Evolutionary conservation across 2,888 invertebrate genomes (phyloP).

Genomic region (Eilema depressum): DNA sequence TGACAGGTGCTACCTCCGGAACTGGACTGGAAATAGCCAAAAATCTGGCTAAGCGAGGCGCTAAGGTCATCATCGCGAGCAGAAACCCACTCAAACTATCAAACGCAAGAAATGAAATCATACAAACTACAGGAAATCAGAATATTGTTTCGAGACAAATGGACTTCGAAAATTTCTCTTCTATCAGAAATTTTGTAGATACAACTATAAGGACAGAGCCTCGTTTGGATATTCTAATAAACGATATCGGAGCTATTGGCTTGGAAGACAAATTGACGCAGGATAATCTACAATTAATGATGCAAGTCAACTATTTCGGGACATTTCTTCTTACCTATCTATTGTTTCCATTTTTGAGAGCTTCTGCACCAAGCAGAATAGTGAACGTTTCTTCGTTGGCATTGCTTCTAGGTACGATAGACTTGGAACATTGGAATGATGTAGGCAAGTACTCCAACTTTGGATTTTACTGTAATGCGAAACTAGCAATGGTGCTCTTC

Average conservation of each 20-base stretch:
- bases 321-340: slow-evolving; percentile 71
- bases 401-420: slow-evolving; percentile 89
- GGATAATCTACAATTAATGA: slow-evolving; percentile 88
- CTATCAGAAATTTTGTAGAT: slow-evolving; percentile 87
- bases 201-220: slow-evolving; percentile 81
- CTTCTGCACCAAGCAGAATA: slow-evolving; percentile 71
- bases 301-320: slow-evolving; percentile 86
- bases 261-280: slow-evolving; percentile 79
- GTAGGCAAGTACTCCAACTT: slow-evolving; percentile 88
- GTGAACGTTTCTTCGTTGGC: slow-evolving; percentile 82
- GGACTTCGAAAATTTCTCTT: slow-evolving; percentile 82
- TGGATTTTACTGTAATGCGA: slow-evolving; percentile 84
- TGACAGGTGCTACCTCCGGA: slow-evolving; percentile 75
- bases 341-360: slow-evolving; percentile 65
- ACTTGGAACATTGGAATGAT: slow-evolving; percentile 91
- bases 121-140: slow-evolving; percentile 56
- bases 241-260: slow-evolving; percentile 83
- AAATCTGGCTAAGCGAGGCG: slow-evolving; percentile 81
- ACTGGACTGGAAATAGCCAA: slow-evolving; percentile 73
- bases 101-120: slow-evolving; percentile 58
- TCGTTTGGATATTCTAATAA: slow-evolving; percentile 78
- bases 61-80: slow-evolving; percentile 86
- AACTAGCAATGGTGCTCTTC: slow-evolving; percentile 67
- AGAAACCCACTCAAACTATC: slow-evolving; percentile 70
- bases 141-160: slow-evolving; percentile 70